Conservation (phyloP, 1,140 invertebrate genomes). For the Drosophila sproati region DNA sequence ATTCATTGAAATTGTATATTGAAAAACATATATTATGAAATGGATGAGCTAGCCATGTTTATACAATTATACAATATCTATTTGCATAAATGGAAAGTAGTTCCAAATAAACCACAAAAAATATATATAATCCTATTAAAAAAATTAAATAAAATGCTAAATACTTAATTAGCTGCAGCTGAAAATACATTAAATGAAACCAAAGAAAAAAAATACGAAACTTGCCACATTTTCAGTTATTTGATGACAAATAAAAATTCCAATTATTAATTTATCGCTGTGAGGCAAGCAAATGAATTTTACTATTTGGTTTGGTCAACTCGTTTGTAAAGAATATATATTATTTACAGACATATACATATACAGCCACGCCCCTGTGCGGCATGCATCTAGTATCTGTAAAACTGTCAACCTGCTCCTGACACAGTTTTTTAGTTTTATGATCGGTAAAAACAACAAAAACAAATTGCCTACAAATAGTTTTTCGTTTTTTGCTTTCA, state of each 20-base stretch:
- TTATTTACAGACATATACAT: slow-evolving; percentile 21
- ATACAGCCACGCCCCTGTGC: slow-evolving; percentile 28
- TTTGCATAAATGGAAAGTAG: neutral
- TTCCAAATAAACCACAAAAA: slow-evolving; percentile 1
- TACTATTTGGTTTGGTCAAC: slow-evolving; percentile 17
- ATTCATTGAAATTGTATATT: too few species aligned
- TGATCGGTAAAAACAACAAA: slow-evolving; percentile 26
- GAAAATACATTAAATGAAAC: too few species aligned
- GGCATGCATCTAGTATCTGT: slow-evolving; percentile 20
- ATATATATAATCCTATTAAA: neutral
- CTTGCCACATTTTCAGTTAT: slow-evolving; percentile 1
- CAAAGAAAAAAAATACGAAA: too few species aligned
- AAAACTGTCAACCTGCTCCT: slow-evolving; percentile 63
- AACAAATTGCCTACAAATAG: slow-evolving; percentile 4
- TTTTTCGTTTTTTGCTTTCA: slow-evolving; percentile 18
- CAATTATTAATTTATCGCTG: slow-evolving; percentile 14
- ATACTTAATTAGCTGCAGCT: neutral
- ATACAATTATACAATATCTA: too few species aligned
- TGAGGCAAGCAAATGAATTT: slow-evolving; percentile 25
- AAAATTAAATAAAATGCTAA: neutral
- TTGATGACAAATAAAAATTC: slow-evolving; percentile 14
- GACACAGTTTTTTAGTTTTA: slow-evolving; percentile 30
- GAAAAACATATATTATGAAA: too few species aligned
- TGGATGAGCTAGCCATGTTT: too few species aligned
- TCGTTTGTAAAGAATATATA: slow-evolving; percentile 8